phyloP scores from a whole-genome alignment of 2,888 invertebrate species.

The Erebia aethiops region DNA sequence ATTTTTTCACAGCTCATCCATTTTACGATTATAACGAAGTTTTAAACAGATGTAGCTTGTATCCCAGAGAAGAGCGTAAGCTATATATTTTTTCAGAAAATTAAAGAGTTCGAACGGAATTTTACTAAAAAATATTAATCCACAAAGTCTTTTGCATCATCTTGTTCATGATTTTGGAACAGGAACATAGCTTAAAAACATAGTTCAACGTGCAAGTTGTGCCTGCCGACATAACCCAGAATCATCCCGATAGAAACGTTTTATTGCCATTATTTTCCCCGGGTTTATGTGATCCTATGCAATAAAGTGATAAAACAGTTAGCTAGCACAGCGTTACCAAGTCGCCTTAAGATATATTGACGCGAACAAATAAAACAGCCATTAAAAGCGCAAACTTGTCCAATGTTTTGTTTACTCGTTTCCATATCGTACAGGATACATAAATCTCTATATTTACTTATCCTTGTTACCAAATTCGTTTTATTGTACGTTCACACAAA shows the following conservation, averaged over 20 bases:
- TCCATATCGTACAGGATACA: constrained; percentile 41
- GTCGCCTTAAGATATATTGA: constrained; percentile 72
- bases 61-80: too few relatives aligned
- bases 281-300: constrained; percentile 78
- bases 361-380: constrained; percentile 76
- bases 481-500: constrained; percentile 4
- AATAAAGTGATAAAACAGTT: constrained; percentile 82
- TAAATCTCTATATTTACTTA: constrained; percentile 7
- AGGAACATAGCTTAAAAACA: neutral
- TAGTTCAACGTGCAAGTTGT: constrained; percentile 34
- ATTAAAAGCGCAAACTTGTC: constrained; percentile 73
- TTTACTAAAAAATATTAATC: too few relatives aligned
- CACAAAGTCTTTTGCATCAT: too few relatives aligned
- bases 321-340: constrained; percentile 69
- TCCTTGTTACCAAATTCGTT: constrained; percentile 7
- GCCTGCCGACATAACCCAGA: constrained; percentile 46
- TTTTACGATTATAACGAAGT: too few relatives aligned
- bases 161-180: too few relatives aligned
- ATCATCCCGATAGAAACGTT: constrained; percentile 66
- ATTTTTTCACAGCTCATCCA: too few relatives aligned
- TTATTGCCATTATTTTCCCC: constrained; percentile 68
- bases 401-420: constrained; percentile 72
- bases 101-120: too few relatives aligned
- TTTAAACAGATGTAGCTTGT: too few relatives aligned
- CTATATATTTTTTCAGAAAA: too few relatives aligned